Percentiles rank a stretch among this genome's conserved stretches.
These are phyloP conservation scores for Pelmatolapia mariae DNA, from an alignment of 2,113 vertebrate species.

Conservation along the genomic window DNA sequence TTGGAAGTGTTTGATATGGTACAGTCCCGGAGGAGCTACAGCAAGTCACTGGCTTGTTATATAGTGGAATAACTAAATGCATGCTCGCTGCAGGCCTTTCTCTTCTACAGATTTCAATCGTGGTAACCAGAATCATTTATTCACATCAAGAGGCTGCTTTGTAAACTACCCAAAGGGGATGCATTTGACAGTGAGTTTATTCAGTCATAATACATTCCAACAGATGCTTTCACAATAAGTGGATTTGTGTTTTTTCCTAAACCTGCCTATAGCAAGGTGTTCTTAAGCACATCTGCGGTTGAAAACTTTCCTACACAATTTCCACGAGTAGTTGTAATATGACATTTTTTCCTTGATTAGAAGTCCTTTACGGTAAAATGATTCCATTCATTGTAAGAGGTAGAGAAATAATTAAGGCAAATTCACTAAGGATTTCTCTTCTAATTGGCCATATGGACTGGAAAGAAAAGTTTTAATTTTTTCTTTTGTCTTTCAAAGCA, in stretches of 20 bases:
- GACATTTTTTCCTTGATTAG: slow-evolving; percentile 38
- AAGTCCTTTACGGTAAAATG: slow-evolving; percentile 66
- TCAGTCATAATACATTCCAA: slow-evolving; percentile 42
- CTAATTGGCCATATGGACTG: slow-evolving; percentile 75
- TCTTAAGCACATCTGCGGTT: slow-evolving; percentile 26
- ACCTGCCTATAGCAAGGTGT: slow-evolving; percentile 29
- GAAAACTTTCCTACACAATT: slow-evolving; percentile 17
- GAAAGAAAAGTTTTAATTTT: slow-evolving; percentile 64
- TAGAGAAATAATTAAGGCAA: slow-evolving; percentile 64
- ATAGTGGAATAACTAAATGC: slow-evolving; percentile 34
- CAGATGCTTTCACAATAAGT: slow-evolving; percentile 35
- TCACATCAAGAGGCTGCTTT: slow-evolving; percentile 49
- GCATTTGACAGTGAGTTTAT: slow-evolving; percentile 45
- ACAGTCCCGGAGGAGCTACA: neutral
- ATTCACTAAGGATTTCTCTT: slow-evolving; percentile 64
- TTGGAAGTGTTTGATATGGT: slow-evolving; percentile 3
- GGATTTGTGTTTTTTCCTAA: neutral
- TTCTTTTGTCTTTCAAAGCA: slow-evolving; percentile 68
- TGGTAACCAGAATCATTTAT: slow-evolving; percentile 53
- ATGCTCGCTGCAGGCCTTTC: slow-evolving; percentile 38
- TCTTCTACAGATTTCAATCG: slow-evolving; percentile 38
- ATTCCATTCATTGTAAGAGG: slow-evolving; percentile 58
- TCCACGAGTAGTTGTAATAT: slow-evolving; percentile 18
- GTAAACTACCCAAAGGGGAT: slow-evolving; percentile 43
- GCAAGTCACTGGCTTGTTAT: slow-evolving; percentile 15